Evolutionary conservation across 2,113 vertebrate genomes (phyloP), one percentile per base, ranked within the genome.

Genomic region (Chamaetylas fuelleborni): DNA sequence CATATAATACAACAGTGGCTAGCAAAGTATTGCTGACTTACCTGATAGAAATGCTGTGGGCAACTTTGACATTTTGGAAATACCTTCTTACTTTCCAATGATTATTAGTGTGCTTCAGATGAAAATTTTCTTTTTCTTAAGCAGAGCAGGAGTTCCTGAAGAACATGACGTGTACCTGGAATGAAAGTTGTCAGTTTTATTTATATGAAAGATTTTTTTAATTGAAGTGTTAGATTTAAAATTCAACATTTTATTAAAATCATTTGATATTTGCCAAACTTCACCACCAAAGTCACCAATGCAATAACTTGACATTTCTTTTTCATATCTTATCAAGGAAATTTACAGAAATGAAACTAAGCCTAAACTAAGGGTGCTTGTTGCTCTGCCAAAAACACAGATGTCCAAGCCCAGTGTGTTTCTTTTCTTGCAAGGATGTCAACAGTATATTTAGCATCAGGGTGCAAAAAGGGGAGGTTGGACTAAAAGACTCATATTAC

Each of bases 391-490:
- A 90, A 62, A 58, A 78, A 29, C 45, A 76, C 20, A 5, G 1
- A 57, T 61, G 40, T 64, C 36, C 36, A 71, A 48, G 28, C 20
- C 61, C 65, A 62, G 34, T 40, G 33, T 50, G 16, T 66, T 82
- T 80, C 18, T 80, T 86, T 73, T 83, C 66, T 88, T 66, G 58
- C 62, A 92, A 88, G 71, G 45, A 65, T 40, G 40, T 66, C 62
- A 81, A 79, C 50, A 70, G 47, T 70, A 80, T 80, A 92, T 90
- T 90, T 93, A 93, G 66, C 62, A 92, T n/a, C 31, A 87, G 31
- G n/a, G n/a, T n/a, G n/a, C n/a, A n/a, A n/a, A n/a, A n/a, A n/a
- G n/a, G 18, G n/a, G 36, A 92, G 74, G 54, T 73, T 65, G 43
- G 50, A 61, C 38, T 80, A 38, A 76, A 81, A 76, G 70, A 62